Evolutionary conservation across 2,797 vertebrate species (phyloP), one percentile per base, ranked within the genome.

Genomic region (Ambastaia sidthimunki): DNA sequence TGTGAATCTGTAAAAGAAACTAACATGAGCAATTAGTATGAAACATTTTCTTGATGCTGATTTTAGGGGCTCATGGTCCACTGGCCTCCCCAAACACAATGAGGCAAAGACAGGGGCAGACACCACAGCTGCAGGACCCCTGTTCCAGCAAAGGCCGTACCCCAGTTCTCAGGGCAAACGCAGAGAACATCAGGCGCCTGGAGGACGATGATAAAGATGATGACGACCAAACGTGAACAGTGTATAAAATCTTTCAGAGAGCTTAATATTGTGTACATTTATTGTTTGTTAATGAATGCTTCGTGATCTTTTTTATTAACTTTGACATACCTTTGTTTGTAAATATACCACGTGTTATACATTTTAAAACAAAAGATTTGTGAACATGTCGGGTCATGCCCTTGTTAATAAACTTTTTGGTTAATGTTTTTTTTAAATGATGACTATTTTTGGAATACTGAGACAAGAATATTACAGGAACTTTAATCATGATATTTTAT

Each of bases 51-150:
- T 48, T 44, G 4, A 19, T 79, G 12, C n/a, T n/a, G 3, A 0
- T 34, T 23, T 25, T 66, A 97, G 96, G 90, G 96, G 97, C 1
- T 92, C 92, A 0, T 98, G 96, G 96, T 97, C 96, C 1, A 96
- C 93, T 0, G 96, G 96, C 34, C 91, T 97, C 31, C 97, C 96
- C 19, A 98, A 98, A 87, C 92, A 95, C 0, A 97, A 97, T 0
- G 97, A 98, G 80, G 96, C 96, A 3, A 98, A 98, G 87, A 98
- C 96, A 0, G 97, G 96, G 0, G 96, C 96, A 0, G 97, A 98
- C 71, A 97, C 95, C 0, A 98, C 96, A 0, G 96, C 96, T 0
- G 95, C 96, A 0, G 96, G 97, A 0, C 96, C 97, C 41, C 92
- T 98, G 28, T 98, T 98, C 91, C 96, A 98, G 87, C 97, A 98